Conservation (phyloP, 1,140 invertebrate species). For the Acromyrmex echinatior region DNA sequence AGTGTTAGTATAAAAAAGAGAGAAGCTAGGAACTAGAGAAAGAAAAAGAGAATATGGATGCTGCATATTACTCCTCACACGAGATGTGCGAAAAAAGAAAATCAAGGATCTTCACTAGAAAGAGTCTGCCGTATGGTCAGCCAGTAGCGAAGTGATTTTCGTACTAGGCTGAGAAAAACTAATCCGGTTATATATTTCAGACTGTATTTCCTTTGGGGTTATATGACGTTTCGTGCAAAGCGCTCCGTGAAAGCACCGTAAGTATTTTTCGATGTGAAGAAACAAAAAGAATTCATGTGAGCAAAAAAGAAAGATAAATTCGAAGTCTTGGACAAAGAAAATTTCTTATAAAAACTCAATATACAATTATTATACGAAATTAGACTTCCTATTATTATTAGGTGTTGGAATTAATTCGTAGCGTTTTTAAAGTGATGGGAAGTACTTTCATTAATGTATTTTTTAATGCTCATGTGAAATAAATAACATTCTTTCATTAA, state of each 20-base stretch:
- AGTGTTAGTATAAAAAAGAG: neutral
- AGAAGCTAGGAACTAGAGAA: neutral
- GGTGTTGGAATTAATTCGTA: no score
- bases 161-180: conserved; percentile 33
- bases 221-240: neutral
- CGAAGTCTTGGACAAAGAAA: neutral
- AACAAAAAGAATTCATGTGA: neutral
- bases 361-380: neutral
- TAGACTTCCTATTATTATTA: neutral
- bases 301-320: conserved; percentile 11
- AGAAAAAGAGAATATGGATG: neutral
- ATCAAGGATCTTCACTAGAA: neutral
- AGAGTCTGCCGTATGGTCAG: neutral
- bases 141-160: conserved; percentile 45
- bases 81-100: neutral
- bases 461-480: no score
- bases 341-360: neutral
- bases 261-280: conserved; percentile 52
- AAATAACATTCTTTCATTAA: no score
- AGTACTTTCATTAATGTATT: no score
- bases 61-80: neutral
- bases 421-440: no score
- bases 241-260: conserved; percentile 17
- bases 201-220: conserved; percentile 10
- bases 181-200: conserved; percentile 58